These are phyloP conservation scores for Macaca mulatta DNA, from an alignment of 2,113 vertebrate species.

Conservation along the genomic window DNA sequence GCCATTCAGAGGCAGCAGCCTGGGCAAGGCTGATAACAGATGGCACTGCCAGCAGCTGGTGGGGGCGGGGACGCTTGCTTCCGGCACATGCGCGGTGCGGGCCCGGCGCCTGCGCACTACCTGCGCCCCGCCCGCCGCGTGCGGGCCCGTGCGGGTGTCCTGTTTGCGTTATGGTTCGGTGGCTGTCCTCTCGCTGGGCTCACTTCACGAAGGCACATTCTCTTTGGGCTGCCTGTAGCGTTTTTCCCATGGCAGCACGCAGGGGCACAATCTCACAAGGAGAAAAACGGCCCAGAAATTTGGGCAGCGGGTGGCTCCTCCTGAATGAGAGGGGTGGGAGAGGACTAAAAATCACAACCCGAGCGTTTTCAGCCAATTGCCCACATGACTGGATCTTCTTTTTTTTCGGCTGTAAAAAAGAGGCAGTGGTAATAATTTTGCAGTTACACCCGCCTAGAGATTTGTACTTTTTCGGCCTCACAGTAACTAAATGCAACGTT, in stretches of 20 bases:
- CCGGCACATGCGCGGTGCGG: not conserved
- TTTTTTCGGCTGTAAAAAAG: constrained; percentile 26
- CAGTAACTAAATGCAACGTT: not conserved
- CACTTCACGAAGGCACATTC: not conserved
- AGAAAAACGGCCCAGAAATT: constrained; percentile 4
- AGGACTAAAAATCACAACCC: constrained; percentile 19
- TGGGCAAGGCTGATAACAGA: constrained; percentile 82
- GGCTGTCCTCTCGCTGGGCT: not conserved
- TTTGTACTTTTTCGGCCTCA: constrained; percentile 17
- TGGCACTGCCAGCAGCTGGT: constrained; percentile 85
- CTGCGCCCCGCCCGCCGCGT: not conserved
- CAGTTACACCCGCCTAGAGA: constrained; percentile 21
- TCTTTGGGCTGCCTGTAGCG: constrained; percentile 17
- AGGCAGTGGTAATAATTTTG: constrained; percentile 22
- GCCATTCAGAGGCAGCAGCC: constrained; percentile 83
- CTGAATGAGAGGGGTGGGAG: constrained; percentile 35
- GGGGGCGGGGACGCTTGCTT: constrained; percentile 51
- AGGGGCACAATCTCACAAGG: constrained; percentile 8
- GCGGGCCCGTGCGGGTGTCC: not conserved
- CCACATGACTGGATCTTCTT: constrained; percentile 28
- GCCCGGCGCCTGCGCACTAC: not conserved
- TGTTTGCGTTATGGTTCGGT: not conserved
- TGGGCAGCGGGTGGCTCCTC: not conserved
- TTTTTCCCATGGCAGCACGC: constrained; percentile 52
- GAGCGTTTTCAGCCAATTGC: constrained; percentile 49